Base-by-base conservation (phyloP, 2,113 vertebrate species). In the Alethe diademata region DNA sequence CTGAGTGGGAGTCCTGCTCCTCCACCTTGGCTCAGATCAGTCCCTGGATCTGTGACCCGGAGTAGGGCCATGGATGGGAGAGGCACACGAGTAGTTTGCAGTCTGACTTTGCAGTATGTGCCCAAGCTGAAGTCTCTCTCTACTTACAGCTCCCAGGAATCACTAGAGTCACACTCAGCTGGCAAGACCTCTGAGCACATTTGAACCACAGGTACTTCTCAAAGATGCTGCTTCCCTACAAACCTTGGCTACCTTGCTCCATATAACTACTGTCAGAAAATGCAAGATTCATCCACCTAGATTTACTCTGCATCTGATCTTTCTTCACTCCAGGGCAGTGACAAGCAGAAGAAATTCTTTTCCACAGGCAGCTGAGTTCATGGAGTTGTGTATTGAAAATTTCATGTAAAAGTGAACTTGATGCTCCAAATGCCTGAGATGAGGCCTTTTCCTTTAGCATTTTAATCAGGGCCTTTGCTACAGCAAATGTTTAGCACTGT, bases 401-500 rank as follows among this genome's bases (percentile, higher is more conserved):
- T 64, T 93, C 38, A 82, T 12, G 35, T 33, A 57, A 25, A 95
- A 83, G 47, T 71, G 81, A 86, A 65, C 48, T 81, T 66, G 18
- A 54, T 91, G 33, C 62, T 89, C 45, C 40, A 67, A 18, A 73
- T 91, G 47, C 45, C 81, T 36, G 43, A 86, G 58, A 36, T 65
- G 43, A 79, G 76, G 47, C 60, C 66, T 90, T 56, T 92, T 79
- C 71, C 79, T 72, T 43, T 75, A 80, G 84, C 61, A 22, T 70
- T 88, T 79, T 88, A 82, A 80, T 88, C 64, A 76, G 86, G 91
- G 53, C 38, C 53, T 91, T 72, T 94, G 81, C 82, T 92, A 40
- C 71, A 62, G 67, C 70, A 76, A 66, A 66, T 47, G 26, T 91
- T 83, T 83, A 73, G 60, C 66, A 56, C 67, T 83, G 56, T 66